These are phyloP conservation scores for Nudaria mundana DNA, from an alignment of 2,888 invertebrate species.

Conservation along the genomic window DNA sequence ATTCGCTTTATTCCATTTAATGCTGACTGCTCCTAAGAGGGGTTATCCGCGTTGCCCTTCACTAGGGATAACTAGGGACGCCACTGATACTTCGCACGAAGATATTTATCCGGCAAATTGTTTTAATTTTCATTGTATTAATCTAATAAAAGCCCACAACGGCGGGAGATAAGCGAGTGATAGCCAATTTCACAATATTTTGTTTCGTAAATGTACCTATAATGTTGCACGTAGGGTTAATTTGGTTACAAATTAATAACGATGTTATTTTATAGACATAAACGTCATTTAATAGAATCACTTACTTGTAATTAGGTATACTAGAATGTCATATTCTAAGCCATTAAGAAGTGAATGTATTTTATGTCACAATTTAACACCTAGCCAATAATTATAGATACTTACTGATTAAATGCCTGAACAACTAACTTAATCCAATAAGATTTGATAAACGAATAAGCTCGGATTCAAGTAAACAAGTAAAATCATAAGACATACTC, in stretches of 20 bases:
- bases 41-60: slow-evolving; percentile 79
- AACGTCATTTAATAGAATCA: no score
- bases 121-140: slow-evolving; percentile 82
- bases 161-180: slow-evolving; percentile 68
- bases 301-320: no score
- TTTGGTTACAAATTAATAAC: slow-evolving; percentile 48
- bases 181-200: slow-evolving; percentile 65
- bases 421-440: no score
- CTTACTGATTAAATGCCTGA: no score
- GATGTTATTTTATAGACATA: no score
- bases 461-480: no score
- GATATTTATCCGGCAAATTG: slow-evolving; percentile 82
- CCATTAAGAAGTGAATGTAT: no score
- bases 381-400: no score
- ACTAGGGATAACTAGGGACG: slow-evolving; percentile 76
- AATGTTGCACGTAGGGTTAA: slow-evolving; percentile 49
- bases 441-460: no score
- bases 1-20: slow-evolving; percentile 81
- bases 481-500: no score
- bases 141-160: slow-evolving; percentile 77
- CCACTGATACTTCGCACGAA: slow-evolving; percentile 75
- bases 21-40: slow-evolving; percentile 82
- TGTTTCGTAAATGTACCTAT: slow-evolving; percentile 57
- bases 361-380: no score
- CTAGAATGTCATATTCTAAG: no score